phyloP scores from a whole-genome alignment of 2,888 invertebrate species.

The Athalia rosae region DNA sequence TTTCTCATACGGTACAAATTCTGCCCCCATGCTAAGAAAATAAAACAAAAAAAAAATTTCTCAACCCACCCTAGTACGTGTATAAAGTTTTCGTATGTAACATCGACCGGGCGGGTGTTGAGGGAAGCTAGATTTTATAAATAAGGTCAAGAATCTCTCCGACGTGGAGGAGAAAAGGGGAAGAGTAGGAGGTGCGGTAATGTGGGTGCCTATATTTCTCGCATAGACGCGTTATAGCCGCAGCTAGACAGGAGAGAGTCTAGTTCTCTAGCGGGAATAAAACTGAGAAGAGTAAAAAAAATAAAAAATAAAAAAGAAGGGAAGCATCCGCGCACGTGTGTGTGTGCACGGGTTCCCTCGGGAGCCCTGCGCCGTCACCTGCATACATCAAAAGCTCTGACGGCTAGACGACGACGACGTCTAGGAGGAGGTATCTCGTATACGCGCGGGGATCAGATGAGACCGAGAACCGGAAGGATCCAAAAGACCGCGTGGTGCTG shows the following conservation, averaged over 20 bases:
- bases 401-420: background rate
- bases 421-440: background rate
- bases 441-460: background rate
- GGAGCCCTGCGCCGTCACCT: slow-evolving; percentile 26
- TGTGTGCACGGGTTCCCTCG: slow-evolving; percentile 10
- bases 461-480: background rate
- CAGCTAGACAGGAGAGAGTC: background rate
- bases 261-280: background rate
- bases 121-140: no score
- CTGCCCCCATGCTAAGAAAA: no score
- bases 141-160: no score
- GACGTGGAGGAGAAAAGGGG: no score
- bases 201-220: background rate
- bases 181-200: no score
- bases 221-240: slow-evolving; percentile 12
- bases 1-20: no score
- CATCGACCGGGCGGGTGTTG: no score
- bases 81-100: no score
- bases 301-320: slow-evolving; percentile 13
- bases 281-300: background rate
- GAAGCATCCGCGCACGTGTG: background rate
- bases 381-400: slow-evolving; percentile 25
- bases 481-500: background rate
- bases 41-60: no score
- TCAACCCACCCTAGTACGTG: no score